Conservation (phyloP, 2,888 invertebrate genomes). For the Clostera curtula region DNA sequence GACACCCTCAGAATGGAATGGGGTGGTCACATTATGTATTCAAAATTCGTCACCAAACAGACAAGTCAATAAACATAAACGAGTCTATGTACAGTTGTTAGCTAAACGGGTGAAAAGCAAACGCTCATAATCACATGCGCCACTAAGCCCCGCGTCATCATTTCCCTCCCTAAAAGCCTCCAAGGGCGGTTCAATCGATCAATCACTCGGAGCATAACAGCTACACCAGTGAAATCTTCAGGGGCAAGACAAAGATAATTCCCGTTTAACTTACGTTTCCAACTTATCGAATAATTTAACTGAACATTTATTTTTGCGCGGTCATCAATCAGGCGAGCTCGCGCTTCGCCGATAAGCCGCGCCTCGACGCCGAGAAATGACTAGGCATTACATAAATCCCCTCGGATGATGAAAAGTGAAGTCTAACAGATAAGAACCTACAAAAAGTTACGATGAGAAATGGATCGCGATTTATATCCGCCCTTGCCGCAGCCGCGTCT, state of each 20-base stretch:
- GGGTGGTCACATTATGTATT: no score
- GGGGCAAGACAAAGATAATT: slow-evolving; percentile 76
- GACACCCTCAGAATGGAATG: no score
- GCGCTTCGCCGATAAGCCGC: slow-evolving; percentile 70
- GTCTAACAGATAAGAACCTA: slow-evolving; percentile 77
- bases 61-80: no score
- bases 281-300: slow-evolving; percentile 78
- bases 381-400: slow-evolving; percentile 77
- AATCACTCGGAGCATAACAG: slow-evolving; percentile 67
- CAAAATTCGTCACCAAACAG: no score
- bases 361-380: slow-evolving; percentile 76
- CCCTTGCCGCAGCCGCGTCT: slow-evolving; percentile 37
- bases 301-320: slow-evolving; percentile 77
- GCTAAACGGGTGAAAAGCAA: slow-evolving; percentile 4
- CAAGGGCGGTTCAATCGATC: slow-evolving; percentile 46
- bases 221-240: slow-evolving; percentile 68
- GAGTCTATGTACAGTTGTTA: no score
- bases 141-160: slow-evolving; percentile 15
- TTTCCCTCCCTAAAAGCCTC: slow-evolving; percentile 19
- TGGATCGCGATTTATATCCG: slow-evolving; percentile 75
- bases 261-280: slow-evolving; percentile 76
- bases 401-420: slow-evolving; percentile 77
- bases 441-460: slow-evolving; percentile 77
- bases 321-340: slow-evolving; percentile 75
- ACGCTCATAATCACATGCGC: slow-evolving; percentile 17